Evolutionary conservation across 2,888 invertebrate species (phyloP).

Genomic region (Cataglyphis cursor): DNA sequence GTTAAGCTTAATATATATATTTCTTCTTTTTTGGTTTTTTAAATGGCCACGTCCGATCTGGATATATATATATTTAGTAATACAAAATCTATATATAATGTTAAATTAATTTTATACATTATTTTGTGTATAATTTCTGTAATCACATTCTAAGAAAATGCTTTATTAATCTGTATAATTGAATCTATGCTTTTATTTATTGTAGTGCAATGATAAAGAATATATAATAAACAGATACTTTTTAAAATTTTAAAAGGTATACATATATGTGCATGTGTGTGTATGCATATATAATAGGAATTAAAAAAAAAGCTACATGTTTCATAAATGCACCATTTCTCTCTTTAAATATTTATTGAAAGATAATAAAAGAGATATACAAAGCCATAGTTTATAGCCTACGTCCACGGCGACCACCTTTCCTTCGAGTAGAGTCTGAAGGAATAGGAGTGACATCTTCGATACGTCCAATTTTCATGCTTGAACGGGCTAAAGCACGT

Average conservation of each 20-base stretch:
- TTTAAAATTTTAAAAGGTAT: not conserved
- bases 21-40: too few species aligned
- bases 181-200: not conserved
- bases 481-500: constrained; percentile 98
- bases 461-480: constrained; percentile 99
- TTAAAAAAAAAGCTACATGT: not conserved
- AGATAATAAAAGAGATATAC: constrained; percentile 70
- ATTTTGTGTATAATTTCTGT: not conserved
- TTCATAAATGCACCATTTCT: not conserved
- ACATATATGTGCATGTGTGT: not conserved
- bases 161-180: not conserved
- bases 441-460: constrained; percentile 99
- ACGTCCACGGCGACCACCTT: constrained; percentile 99
- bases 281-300: constrained; percentile 16
- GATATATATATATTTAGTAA: constrained; percentile 5
- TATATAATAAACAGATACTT: not conserved
- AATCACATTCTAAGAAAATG: not conserved
- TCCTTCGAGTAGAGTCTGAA: constrained; percentile 99
- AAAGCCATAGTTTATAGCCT: constrained; percentile 92
- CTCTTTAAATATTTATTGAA: constrained; percentile 78
- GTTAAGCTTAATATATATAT: not conserved
- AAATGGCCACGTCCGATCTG: too few species aligned
- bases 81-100: not conserved
- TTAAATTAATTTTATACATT: not conserved
- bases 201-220: not conserved